These are phyloP conservation scores for Lagopus muta DNA, from an alignment of 2,113 vertebrate species.

Conservation along the genomic window DNA sequence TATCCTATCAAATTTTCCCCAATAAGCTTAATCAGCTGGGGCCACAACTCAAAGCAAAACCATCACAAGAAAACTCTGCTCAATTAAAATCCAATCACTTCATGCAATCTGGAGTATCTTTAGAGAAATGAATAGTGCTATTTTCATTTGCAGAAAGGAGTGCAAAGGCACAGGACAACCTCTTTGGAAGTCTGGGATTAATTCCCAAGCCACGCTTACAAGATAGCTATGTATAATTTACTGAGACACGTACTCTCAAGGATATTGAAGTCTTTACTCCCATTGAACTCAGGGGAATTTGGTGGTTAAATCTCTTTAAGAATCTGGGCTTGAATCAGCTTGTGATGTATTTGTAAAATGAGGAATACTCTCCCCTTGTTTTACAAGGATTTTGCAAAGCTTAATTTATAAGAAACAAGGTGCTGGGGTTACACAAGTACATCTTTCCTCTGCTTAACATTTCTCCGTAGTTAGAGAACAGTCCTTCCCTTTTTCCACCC, in stretches of 20 bases:
- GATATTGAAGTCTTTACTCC: not conserved
- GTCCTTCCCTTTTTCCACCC: not conserved
- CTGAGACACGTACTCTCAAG: not conserved
- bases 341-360: not conserved
- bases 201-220: not conserved
- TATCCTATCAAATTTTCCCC: not conserved
- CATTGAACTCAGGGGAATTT: not conserved
- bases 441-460: not conserved
- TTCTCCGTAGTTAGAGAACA: not conserved
- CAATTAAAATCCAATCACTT: not conserved
- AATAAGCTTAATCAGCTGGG: not conserved
- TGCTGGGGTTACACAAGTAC: not conserved
- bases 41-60: not conserved
- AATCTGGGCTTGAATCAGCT: not conserved
- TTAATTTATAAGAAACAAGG: not conserved
- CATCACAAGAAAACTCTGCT: not conserved
- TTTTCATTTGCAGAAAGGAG: not conserved
- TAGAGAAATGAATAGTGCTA: rapidly evolving
- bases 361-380: not conserved
- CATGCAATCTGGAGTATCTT: not conserved
- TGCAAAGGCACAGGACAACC: not conserved
- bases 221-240: not conserved
- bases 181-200: not conserved
- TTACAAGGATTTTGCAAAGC: not conserved
- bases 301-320: not conserved